Conservation (phyloP, 1,140 invertebrate species). For the Heterodera carotae region DNA sequence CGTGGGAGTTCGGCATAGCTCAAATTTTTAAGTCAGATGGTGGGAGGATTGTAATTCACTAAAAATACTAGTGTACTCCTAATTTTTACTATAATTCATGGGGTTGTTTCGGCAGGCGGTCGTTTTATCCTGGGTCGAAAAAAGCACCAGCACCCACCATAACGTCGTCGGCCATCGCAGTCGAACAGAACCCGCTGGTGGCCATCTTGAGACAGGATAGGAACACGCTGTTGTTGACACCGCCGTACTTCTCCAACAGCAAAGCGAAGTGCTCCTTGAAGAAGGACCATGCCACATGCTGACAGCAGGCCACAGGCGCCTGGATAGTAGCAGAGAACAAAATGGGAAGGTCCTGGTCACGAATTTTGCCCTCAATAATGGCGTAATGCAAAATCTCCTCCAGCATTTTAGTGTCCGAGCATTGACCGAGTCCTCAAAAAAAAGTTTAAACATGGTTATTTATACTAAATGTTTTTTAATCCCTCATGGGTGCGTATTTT, state of each 20-base stretch:
- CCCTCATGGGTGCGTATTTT: too few relatives aligned
- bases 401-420: constrained; percentile 25
- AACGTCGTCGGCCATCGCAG: constrained; percentile 34
- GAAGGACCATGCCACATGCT: constrained; percentile 85
- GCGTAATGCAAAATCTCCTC: constrained; percentile 59
- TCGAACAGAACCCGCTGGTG: constrained; percentile 24
- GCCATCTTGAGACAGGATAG: constrained; percentile 49
- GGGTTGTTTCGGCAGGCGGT: too few relatives aligned
- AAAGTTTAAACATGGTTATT: too few relatives aligned
- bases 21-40: too few relatives aligned
- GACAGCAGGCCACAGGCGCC: constrained; percentile 69
- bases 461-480: too few relatives aligned
- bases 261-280: constrained; percentile 80
- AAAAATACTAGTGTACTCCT: too few relatives aligned
- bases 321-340: constrained; percentile 76
- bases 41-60: too few relatives aligned
- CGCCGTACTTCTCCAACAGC: constrained; percentile 68
- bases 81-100: neutral
- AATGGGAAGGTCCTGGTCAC: constrained; percentile 84
- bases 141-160: constrained; percentile 10
- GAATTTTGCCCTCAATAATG: constrained; percentile 85
- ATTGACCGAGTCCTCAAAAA: constrained; percentile 22
- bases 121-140: too few relatives aligned
- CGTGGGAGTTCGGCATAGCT: too few relatives aligned
- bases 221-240: constrained; percentile 50